A percentile compares a stretch with the other conserved stretches of the same genome.
These are phyloP conservation scores for Chloroclysta siterata DNA, from an alignment of 2,888 invertebrate species.

Conservation along the genomic window DNA sequence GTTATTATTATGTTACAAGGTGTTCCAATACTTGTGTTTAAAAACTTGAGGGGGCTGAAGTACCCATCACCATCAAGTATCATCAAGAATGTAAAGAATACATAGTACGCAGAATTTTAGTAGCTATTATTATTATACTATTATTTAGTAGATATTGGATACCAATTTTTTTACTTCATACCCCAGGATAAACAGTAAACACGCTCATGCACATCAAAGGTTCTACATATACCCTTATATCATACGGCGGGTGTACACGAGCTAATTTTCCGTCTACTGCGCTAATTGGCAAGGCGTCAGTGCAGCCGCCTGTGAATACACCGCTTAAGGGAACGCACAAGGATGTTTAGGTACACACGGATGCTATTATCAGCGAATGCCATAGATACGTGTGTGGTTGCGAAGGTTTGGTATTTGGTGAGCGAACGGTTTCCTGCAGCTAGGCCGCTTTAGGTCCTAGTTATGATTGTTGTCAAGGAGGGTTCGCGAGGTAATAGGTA, in stretches of 20 bases:
- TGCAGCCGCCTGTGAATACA: conserved; percentile 49
- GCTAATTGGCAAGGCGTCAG: conserved; percentile 59
- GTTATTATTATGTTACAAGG: too few species aligned
- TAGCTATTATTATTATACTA: too few species aligned
- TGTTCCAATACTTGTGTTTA: too few species aligned
- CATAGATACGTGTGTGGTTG: too few species aligned
- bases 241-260: conserved; percentile 43
- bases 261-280: conserved; percentile 70
- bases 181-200: conserved; percentile 7
- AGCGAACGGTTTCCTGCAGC: too few species aligned
- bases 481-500: neutral
- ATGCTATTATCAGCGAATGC: neutral
- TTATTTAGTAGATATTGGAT: too few species aligned
- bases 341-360: conserved; percentile 17
- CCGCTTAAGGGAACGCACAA: conserved; percentile 31
- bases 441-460: too few species aligned
- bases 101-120: too few species aligned
- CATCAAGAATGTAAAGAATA: too few species aligned
- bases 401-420: too few species aligned
- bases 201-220: conserved; percentile 41
- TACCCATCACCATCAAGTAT: too few species aligned
- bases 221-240: conserved; percentile 22
- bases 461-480: neutral
- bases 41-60: too few species aligned
- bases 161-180: conserved; percentile 8